A percentile compares a stretch with the other conserved stretches of the same genome.
Conservation (phyloP, 35 echinoderm and acorn worm genomes). For the Hemicentrotus pulcherrimus region DNA sequence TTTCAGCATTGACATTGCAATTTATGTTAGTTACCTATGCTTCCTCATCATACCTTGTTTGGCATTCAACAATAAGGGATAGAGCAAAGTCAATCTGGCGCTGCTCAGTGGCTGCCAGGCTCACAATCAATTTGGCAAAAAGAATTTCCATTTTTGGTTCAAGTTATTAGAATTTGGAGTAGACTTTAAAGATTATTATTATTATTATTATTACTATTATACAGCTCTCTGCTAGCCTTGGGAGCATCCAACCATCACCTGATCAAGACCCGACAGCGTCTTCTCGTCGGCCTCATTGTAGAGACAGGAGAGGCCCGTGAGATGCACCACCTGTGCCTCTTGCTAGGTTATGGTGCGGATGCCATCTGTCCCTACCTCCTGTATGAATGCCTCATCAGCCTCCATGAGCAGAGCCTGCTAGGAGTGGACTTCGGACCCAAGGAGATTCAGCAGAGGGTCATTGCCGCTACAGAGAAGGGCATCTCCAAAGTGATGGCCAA, state of each 20-base stretch:
- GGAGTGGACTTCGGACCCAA: slow-evolving; percentile 68
- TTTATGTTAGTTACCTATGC: no score
- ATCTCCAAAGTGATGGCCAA: slow-evolving; percentile 98
- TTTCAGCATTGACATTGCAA: no score
- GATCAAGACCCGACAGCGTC: slow-evolving; percentile 90
- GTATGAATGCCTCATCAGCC: slow-evolving; percentile 82
- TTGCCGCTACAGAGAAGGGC: slow-evolving; percentile 71
- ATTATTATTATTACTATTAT: no score
- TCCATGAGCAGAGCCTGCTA: slow-evolving; percentile 85
- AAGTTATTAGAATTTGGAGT: no score
- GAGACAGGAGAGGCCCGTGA: slow-evolving; percentile 93
- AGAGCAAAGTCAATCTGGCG: no score
- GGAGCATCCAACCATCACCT: slow-evolving; percentile 94
- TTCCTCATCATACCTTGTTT: background rate
- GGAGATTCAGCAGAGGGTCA: slow-evolving; percentile 66
- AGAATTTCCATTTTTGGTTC: no score
- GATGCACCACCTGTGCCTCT: slow-evolving; percentile 94
- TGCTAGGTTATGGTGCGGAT: slow-evolving; percentile 92
- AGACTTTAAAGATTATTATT: no score
- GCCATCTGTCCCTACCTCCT: slow-evolving; percentile 97
- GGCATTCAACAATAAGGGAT: no score
- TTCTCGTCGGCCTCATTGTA: slow-evolving; percentile 86
- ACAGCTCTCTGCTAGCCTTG: slow-evolving; percentile 84
- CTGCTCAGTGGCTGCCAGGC: no score
- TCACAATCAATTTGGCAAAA: no score